phyloP scores from a whole-genome alignment of 2,113 vertebrate species.

The Dipodomys merriami region DNA sequence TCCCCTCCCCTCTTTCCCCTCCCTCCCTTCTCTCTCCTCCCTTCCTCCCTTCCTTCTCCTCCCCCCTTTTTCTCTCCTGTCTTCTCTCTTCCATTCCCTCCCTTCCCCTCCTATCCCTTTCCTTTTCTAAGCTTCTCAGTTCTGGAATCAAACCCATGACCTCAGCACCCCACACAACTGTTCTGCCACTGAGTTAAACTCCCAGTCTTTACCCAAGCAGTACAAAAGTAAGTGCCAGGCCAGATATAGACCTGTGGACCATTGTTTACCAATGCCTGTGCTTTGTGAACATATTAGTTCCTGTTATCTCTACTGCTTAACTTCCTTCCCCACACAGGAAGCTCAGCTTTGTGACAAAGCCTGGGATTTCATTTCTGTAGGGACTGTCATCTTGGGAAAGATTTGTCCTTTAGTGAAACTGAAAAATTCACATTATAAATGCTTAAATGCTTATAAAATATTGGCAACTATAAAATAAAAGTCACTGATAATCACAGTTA shows the following conservation, averaged over 20 bases:
- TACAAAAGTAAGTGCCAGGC: not conserved
- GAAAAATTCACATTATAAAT: conserved; percentile 20
- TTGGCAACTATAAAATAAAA: conserved; percentile 14
- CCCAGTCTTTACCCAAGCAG: not conserved
- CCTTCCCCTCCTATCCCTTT: too few relatives aligned
- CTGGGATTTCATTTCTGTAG: not conserved
- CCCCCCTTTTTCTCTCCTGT: too few relatives aligned
- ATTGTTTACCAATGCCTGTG: not conserved
- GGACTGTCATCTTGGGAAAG: not conserved
- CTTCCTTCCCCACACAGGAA: not conserved
- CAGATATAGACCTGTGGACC: not conserved
- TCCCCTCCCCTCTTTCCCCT: too few relatives aligned
- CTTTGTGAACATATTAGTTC: not conserved
- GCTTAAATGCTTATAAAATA: conserved; percentile 49
- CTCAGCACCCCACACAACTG: too few relatives aligned
- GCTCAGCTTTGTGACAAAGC: not conserved
- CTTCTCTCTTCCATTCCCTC: too few relatives aligned
- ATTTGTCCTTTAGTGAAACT: not conserved
- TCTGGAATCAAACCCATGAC: too few relatives aligned
- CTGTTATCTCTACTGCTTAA: not conserved
- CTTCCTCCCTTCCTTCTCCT: too few relatives aligned
- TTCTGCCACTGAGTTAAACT: not conserved
- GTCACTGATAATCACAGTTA: not conserved
- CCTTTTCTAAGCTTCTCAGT: too few relatives aligned
- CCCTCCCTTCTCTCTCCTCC: too few relatives aligned